Percentiles rank a stretch among this genome's conserved stretches.
phyloP scores from a whole-genome alignment of 2,888 invertebrate genomes.

The Andrena haemorrhoa region DNA sequence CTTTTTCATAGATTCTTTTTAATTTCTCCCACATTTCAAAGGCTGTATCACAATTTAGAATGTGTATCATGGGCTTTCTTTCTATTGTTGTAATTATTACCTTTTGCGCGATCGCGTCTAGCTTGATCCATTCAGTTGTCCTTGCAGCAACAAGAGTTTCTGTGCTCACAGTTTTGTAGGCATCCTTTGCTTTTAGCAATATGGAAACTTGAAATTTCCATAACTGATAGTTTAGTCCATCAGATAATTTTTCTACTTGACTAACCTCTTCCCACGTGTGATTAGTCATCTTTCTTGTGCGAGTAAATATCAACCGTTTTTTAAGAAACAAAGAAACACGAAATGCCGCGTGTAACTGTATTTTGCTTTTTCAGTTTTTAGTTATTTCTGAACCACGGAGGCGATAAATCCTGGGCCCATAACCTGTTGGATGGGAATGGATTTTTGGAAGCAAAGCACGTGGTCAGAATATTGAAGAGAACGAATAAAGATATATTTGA shows the following conservation, averaged over 20 bases:
- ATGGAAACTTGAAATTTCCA: constrained; percentile 8
- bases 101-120: constrained; percentile 8
- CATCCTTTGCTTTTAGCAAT: background rate
- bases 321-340: background rate
- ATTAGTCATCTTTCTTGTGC: background rate
- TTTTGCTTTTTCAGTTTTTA: background rate
- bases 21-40: constrained; percentile 11
- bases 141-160: background rate
- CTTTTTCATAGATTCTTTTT: background rate
- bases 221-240: background rate
- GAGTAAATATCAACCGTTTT: background rate
- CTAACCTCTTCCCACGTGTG: background rate
- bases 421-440: no score
- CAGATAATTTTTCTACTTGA: background rate
- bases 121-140: background rate
- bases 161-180: background rate
- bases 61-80: background rate
- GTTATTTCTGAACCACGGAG: background rate
- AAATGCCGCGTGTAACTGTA: background rate
- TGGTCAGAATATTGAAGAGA: no score
- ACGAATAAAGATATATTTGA: no score
- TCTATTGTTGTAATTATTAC: background rate
- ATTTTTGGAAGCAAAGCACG: no score
- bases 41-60: background rate
- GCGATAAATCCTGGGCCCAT: background rate